phyloP scores from a whole-genome alignment of 2,113 vertebrate species.

The Fregata magnificens region DNA sequence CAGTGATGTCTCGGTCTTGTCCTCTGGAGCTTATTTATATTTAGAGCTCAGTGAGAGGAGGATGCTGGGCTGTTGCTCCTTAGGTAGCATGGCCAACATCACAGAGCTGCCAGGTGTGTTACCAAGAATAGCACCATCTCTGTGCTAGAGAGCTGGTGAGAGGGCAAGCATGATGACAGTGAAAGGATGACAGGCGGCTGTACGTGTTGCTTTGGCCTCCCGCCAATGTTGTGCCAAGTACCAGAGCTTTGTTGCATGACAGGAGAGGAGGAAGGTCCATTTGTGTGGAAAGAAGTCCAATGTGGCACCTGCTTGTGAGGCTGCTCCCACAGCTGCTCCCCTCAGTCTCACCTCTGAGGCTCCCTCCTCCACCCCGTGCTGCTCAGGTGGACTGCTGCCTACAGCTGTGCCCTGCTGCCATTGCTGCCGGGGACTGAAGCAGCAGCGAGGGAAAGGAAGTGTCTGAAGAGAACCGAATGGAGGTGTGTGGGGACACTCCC shows the following conservation, averaged over 20 bases:
- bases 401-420: neutral
- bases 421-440: neutral
- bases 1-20: neutral
- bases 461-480: neutral
- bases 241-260: neutral
- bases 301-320: neutral
- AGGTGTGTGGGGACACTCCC: neutral
- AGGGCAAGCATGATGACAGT: neutral
- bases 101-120: neutral
- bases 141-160: neutral
- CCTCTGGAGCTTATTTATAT: constrained; percentile 1
- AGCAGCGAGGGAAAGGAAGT: neutral
- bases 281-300: neutral
- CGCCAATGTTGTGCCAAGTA: neutral
- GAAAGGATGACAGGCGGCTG: neutral
- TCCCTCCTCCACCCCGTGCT: neutral
- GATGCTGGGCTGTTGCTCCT: neutral
- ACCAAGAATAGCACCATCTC: neutral
- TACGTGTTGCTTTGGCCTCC: neutral
- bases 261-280: neutral
- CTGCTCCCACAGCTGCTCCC: neutral
- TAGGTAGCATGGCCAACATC: neutral
- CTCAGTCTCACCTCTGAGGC: neutral
- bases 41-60: neutral
- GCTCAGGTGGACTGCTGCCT: neutral